A percentile compares a stretch with the other conserved stretches of the same genome.
phyloP scores from a whole-genome alignment of 2,113 vertebrate genomes.

The Myiozetetes cayanensis region DNA sequence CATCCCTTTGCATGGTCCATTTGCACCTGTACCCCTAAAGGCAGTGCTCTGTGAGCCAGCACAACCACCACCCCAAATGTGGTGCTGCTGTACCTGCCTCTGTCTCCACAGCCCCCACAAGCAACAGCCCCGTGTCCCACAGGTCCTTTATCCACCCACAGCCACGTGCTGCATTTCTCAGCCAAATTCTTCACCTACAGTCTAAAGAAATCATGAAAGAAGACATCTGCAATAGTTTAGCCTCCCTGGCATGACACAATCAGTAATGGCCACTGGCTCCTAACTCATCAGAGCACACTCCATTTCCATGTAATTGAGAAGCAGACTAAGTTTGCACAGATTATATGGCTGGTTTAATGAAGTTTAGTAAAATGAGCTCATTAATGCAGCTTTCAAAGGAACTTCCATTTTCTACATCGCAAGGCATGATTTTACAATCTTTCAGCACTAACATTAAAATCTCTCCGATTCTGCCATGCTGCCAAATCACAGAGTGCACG shows the following conservation, averaged over 20 bases:
- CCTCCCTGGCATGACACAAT: slow-evolving; percentile 29
- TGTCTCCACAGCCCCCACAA: not conserved
- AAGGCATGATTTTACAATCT: slow-evolving; percentile 72
- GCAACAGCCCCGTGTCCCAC: not conserved
- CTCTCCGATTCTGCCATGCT: slow-evolving; percentile 35
- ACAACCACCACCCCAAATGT: fast-evolving
- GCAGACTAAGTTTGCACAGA: slow-evolving; percentile 55
- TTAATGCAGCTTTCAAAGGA: slow-evolving; percentile 67
- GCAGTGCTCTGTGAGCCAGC: not conserved
- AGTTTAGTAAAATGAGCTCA: slow-evolving; percentile 70
- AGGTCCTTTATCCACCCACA: not conserved
- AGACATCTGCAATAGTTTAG: slow-evolving; percentile 41
- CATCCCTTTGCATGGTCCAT: not conserved
- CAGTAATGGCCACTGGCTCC: slow-evolving; percentile 41
- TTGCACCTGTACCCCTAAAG: not conserved
- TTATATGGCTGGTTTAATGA: slow-evolving; percentile 69
- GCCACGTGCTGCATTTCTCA: not conserved
- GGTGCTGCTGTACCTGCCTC: not conserved
- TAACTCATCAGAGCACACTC: slow-evolving; percentile 1
- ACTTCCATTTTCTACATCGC: slow-evolving; percentile 71
- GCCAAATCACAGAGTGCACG: slow-evolving; percentile 50
- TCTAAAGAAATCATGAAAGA: not conserved
- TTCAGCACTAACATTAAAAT: slow-evolving; percentile 68
- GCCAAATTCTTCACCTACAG: not conserved
- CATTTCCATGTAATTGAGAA: slow-evolving; percentile 59